Percentiles rank a stretch among this genome's conserved stretches.
Evolutionary conservation across 92 coral and sea anemone species (phyloP).

Genomic region (Blastomussa wellsi): DNA sequence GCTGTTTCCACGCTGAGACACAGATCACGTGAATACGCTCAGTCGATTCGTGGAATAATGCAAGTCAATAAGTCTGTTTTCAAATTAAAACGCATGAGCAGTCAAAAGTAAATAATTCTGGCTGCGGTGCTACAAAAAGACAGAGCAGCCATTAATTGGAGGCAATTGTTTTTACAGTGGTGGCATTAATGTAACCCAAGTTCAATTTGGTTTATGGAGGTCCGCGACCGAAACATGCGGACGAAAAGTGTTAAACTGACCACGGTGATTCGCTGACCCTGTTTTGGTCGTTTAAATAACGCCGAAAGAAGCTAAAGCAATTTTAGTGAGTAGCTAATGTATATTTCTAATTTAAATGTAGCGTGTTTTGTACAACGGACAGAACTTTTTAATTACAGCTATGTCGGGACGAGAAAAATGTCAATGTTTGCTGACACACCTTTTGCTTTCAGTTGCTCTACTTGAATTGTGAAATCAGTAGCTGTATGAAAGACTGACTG

Average conservation of each 20-base stretch:
- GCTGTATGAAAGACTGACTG: not conserved
- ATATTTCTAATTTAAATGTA: no score
- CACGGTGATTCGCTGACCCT: not conserved
- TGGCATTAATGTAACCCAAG: not conserved
- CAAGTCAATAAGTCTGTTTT: not conserved
- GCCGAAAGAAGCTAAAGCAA: not conserved
- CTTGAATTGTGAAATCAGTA: not conserved
- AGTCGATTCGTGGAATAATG: not conserved
- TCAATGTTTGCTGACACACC: not conserved
- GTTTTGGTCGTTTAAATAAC: not conserved
- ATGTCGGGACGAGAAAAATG: not conserved
- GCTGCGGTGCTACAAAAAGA: not conserved
- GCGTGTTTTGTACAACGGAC: no score
- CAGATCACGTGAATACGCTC: not conserved
- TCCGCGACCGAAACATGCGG: not conserved
- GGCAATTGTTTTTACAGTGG: not conserved
- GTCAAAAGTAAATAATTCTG: not conserved
- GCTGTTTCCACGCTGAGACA: not conserved
- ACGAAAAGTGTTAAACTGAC: not conserved
- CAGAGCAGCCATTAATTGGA: not conserved
- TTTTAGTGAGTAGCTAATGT: not conserved
- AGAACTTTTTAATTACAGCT: not conserved
- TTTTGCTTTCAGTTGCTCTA: not conserved
- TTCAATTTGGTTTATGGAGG: not conserved
- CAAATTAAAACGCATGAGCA: not conserved